Evolutionary conservation across 2,888 invertebrate genomes (phyloP).

Genomic region (Epirrhoe alternata): DNA sequence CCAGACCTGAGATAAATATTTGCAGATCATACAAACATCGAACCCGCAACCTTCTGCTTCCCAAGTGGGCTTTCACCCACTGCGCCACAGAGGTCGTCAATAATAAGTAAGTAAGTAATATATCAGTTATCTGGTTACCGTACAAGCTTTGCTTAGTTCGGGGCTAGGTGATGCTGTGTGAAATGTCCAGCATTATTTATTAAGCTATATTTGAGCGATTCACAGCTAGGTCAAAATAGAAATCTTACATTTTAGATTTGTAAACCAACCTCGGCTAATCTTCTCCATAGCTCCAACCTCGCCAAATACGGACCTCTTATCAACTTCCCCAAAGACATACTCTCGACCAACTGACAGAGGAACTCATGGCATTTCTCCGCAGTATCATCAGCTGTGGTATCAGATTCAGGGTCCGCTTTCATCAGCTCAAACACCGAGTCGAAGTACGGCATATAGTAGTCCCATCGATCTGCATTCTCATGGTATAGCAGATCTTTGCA

Average conservation of each 20-base stretch:
- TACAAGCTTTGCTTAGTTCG: no score
- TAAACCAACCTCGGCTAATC: constrained; percentile 65
- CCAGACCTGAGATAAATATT: no score
- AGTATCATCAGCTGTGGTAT: constrained; percentile 67
- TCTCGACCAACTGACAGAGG: constrained; percentile 80
- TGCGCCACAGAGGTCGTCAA: no score
- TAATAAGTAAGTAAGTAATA: no score
- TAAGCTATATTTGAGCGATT: no score
- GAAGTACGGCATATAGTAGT: constrained; percentile 90
- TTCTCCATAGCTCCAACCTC: constrained; percentile 90
- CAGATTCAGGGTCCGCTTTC: constrained; percentile 56
- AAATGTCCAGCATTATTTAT: no score
- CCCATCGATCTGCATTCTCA: constrained; percentile 90
- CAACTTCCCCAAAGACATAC: constrained; percentile 74
- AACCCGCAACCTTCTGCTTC: no score
- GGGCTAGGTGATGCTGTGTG: no score
- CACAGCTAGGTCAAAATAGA: no score
- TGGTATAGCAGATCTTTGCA: constrained; percentile 89
- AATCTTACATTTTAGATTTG: neutral
- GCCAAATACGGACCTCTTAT: constrained; percentile 94
- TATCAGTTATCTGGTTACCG: no score
- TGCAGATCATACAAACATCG: no score
- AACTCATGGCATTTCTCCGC: constrained; percentile 79
- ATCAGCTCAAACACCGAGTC: constrained; percentile 88
- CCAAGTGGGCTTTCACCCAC: no score